These are phyloP conservation scores for Linnaemya tessellans DNA, from an alignment of 2,888 invertebrate genomes.

Conservation along the genomic window DNA sequence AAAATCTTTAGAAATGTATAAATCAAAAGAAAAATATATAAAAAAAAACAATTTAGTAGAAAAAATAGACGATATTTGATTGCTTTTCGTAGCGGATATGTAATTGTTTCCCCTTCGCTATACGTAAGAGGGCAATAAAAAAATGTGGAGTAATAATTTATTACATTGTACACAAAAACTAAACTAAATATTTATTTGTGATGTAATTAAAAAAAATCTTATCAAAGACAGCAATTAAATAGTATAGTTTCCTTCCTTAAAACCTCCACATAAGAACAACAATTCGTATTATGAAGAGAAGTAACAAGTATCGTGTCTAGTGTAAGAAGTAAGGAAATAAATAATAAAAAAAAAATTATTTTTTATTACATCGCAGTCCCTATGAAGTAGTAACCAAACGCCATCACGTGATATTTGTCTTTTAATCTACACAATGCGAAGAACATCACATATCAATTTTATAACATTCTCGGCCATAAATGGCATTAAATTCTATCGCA, in stretches of 20 bases:
- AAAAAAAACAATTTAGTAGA: too few species aligned
- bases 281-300: background rate
- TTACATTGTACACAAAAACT: too few species aligned
- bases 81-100: too few species aligned
- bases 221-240: too few species aligned
- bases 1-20: too few species aligned
- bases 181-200: too few species aligned
- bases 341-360: background rate
- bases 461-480: conserved; percentile 3
- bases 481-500: conserved; percentile 23
- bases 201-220: too few species aligned
- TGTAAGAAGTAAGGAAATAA: background rate
- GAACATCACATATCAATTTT: conserved; percentile 14
- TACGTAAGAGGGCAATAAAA: too few species aligned
- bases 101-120: too few species aligned
- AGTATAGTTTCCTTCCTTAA: background rate
- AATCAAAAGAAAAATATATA: too few species aligned
- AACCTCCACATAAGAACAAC: background rate
- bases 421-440: background rate
- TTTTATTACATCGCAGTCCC: background rate
- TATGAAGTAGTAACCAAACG: conserved; percentile 1
- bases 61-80: too few species aligned
- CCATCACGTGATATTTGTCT: conserved; percentile 34
- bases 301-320: background rate
- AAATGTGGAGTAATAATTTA: too few species aligned